Evolutionary conservation across 2,797 vertebrate genomes (phyloP).

Genomic region (Iguana delicatissima): DNA sequence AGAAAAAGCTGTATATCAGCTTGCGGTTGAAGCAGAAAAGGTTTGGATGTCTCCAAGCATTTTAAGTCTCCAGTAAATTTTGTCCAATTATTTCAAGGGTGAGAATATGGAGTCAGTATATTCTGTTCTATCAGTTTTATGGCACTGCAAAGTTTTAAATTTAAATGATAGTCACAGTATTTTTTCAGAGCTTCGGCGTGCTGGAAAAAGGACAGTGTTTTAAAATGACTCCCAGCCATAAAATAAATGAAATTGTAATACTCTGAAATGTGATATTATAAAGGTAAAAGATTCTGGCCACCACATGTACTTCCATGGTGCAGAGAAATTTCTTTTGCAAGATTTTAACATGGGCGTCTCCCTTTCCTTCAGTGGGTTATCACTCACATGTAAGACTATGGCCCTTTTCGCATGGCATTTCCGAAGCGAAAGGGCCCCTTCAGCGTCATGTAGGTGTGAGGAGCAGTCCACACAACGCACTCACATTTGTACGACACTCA

Average conservation of each 20-base stretch:
- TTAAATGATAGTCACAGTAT: background rate
- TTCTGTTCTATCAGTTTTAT: background rate
- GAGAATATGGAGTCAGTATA: background rate
- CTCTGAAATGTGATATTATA: background rate
- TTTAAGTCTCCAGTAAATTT: background rate
- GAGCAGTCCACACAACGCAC: too few species aligned
- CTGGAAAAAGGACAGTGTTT: background rate
- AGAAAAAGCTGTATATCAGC: conserved; percentile 30
- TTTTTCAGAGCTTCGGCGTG: background rate
- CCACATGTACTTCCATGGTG: background rate
- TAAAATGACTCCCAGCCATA: background rate
- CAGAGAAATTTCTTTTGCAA: background rate
- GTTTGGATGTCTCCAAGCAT: background rate
- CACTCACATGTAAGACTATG: background rate
- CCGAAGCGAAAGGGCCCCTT: too few species aligned
- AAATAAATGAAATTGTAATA: background rate
- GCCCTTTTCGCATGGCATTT: too few species aligned
- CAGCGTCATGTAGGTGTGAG: too few species aligned
- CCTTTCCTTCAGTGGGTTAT: background rate
- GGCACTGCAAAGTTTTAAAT: background rate
- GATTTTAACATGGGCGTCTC: conserved; percentile 6
- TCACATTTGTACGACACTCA: too few species aligned
- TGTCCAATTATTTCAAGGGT: conserved; percentile 12
- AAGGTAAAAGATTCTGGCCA: background rate
- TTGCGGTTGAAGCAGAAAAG: background rate